Percentiles rank a stretch among this genome's conserved stretches.
phyloP scores from a whole-genome alignment of 2,113 vertebrate species.

The Bombycilla garrulus region DNA sequence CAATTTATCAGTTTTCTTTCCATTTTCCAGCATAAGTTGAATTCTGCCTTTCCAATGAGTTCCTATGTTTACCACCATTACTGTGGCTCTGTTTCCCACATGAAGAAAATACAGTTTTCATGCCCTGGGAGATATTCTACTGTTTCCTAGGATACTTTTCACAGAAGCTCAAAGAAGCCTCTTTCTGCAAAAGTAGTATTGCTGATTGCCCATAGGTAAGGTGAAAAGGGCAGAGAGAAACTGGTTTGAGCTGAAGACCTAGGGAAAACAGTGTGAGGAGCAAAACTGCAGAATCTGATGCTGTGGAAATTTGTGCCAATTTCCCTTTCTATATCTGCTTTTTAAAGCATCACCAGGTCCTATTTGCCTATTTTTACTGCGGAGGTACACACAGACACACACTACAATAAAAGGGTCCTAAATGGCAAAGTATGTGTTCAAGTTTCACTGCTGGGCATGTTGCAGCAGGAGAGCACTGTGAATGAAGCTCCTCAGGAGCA shows the following conservation, averaged over 20 bases:
- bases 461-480: neutral
- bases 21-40: neutral
- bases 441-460: neutral
- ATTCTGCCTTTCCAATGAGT: neutral
- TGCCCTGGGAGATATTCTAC: neutral
- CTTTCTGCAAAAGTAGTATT: neutral
- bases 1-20: neutral
- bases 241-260: neutral
- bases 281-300: neutral
- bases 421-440: neutral
- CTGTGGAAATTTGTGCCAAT: neutral
- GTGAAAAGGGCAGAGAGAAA: neutral
- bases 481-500: neutral
- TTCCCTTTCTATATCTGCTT: neutral
- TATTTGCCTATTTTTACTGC: neutral
- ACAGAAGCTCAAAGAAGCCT: neutral
- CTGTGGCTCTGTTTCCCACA: neutral
- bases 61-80: neutral
- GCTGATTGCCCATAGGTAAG: neutral
- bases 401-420: neutral
- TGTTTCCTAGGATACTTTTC: conserved; percentile 3
- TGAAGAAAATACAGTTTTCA: neutral
- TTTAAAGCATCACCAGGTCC: neutral
- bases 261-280: neutral
- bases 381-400: neutral